These are phyloP conservation scores for Gadus chalcogrammus DNA, from an alignment of 2,113 vertebrate species.

Conservation along the genomic window DNA sequence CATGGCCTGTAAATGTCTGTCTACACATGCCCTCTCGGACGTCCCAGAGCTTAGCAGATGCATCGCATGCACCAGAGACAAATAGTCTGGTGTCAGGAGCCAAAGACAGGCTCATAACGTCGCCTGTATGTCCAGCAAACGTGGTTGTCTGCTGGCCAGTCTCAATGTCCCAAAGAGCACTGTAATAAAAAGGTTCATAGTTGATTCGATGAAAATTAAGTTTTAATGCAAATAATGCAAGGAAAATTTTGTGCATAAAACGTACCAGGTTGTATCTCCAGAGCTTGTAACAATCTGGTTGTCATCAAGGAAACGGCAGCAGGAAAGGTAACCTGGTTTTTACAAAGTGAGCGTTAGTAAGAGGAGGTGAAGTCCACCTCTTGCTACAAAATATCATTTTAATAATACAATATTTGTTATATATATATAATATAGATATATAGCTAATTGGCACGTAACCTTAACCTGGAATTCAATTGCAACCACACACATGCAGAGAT, in stretches of 20 bases:
- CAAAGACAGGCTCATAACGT: slow-evolving; percentile 97
- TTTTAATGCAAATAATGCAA: neutral
- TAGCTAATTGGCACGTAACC: neutral
- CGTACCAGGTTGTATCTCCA: slow-evolving; percentile 98
- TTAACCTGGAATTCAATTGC: neutral
- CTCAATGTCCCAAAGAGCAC: slow-evolving; percentile 99
- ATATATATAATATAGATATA: no score
- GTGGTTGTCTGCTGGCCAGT: slow-evolving; percentile 99
- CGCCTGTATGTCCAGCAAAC: slow-evolving; percentile 96
- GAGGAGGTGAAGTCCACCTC: no score
- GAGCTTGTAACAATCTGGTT: slow-evolving; percentile 99
- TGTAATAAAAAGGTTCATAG: slow-evolving; percentile 43
- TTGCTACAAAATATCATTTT: neutral
- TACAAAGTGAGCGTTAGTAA: slow-evolving; percentile 15
- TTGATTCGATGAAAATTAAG: neutral
- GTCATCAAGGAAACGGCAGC: slow-evolving; percentile 99
- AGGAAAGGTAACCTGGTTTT: slow-evolving; percentile 90
- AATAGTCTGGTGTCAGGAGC: slow-evolving; percentile 94
- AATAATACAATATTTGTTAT: neutral
- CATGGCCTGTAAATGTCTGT: slow-evolving; percentile 98
- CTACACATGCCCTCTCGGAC: slow-evolving; percentile 99
- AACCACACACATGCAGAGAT: neutral
- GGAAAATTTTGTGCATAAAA: neutral
- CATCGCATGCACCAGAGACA: slow-evolving; percentile 97
- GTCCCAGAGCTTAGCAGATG: slow-evolving; percentile 98